Conservation (phyloP, 2,113 vertebrate genomes). For the Agapornis roseicollis region DNA sequence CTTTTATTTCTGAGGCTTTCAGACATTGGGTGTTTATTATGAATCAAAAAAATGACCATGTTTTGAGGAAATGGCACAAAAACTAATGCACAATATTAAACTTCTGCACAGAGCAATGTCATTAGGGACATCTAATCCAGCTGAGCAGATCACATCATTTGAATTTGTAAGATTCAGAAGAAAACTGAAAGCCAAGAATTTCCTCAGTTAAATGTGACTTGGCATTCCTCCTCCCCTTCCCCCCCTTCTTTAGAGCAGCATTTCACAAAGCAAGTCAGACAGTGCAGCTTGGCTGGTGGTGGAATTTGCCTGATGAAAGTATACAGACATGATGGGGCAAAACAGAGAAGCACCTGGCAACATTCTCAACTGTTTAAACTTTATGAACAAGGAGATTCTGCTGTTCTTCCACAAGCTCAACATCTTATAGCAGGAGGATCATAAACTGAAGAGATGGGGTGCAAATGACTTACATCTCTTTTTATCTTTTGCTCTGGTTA, state of each 20-base stretch:
- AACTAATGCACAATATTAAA: background rate
- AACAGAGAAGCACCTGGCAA: background rate
- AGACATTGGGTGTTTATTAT: background rate
- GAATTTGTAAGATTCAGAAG: background rate
- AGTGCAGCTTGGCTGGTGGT: background rate
- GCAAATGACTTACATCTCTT: background rate
- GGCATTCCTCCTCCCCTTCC: background rate
- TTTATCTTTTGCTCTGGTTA: background rate
- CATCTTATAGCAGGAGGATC: background rate
- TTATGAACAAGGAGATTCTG: background rate
- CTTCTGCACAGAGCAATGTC: background rate
- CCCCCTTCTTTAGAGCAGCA: background rate
- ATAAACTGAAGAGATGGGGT: background rate
- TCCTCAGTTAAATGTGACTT: background rate
- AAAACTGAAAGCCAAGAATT: background rate
- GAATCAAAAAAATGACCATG: background rate
- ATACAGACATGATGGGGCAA: background rate
- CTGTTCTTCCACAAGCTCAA: background rate
- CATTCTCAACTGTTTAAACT: background rate
- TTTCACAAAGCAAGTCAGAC: background rate
- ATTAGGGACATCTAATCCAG: background rate
- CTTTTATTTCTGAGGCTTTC: constrained; percentile 10
- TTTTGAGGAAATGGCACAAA: constrained; percentile 28
- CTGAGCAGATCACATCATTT: background rate
- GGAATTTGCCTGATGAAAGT: background rate